phyloP scores from a whole-genome alignment of 1,140 invertebrate species.

The Pseudomyrmex pallidus region DNA sequence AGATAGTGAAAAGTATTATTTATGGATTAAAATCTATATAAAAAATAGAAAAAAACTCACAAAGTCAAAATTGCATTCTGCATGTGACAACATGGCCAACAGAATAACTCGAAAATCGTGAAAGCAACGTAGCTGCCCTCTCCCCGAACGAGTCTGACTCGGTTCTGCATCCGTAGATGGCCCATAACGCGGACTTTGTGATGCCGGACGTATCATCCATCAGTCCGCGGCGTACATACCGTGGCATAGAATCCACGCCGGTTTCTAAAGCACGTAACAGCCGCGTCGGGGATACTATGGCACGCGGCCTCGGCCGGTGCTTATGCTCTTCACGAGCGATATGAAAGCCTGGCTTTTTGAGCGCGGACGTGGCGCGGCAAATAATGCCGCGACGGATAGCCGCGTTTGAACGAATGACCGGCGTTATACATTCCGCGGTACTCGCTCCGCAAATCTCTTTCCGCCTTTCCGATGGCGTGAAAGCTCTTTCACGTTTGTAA shows the following conservation, averaged over 20 bases:
- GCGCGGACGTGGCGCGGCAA: slow-evolving; percentile 55
- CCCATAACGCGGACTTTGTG: slow-evolving; percentile 44
- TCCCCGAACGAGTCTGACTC: neutral
- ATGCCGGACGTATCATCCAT: slow-evolving; percentile 59
- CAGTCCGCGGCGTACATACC: slow-evolving; percentile 15
- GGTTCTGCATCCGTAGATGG: slow-evolving; percentile 8
- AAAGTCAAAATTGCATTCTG: slow-evolving; percentile 8
- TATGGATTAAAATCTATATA: neutral
- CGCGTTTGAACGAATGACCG: slow-evolving; percentile 35
- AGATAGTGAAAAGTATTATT: neutral
- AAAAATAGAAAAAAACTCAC: neutral
- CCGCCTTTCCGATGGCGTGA: slow-evolving; percentile 63
- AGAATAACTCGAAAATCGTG: neutral
- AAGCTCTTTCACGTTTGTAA: slow-evolving; percentile 77
- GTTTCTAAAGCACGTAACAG: slow-evolving; percentile 60
- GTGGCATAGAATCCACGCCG: slow-evolving; percentile 16
- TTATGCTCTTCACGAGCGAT: slow-evolving; percentile 70
- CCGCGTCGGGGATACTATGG: slow-evolving; percentile 20
- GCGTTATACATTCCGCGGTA: slow-evolving; percentile 22
- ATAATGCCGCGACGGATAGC: slow-evolving; percentile 68
- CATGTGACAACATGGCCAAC: no score
- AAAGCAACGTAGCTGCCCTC: neutral
- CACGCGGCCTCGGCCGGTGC: slow-evolving; percentile 1
- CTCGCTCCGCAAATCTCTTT: slow-evolving; percentile 62
- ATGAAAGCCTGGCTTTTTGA: slow-evolving; percentile 75